phyloP scores from a whole-genome alignment of 64 coral and sea anemone species.

The Pocillopora damicornis region DNA sequence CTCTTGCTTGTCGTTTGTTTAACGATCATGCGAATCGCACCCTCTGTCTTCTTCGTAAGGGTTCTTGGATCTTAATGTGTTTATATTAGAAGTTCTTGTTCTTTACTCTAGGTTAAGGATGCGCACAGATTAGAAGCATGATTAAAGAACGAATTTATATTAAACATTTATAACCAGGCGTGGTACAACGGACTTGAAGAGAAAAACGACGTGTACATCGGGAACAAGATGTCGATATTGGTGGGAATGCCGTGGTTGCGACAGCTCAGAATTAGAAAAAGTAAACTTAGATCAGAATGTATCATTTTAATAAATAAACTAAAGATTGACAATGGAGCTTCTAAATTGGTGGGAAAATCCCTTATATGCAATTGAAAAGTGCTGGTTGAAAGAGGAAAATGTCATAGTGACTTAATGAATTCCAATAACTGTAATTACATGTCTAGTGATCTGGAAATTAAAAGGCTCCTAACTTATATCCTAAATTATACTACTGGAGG shows the following conservation, averaged over 20 bases:
- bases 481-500: no score
- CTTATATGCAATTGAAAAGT: no score
- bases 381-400: no score
- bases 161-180: constrained; percentile 45
- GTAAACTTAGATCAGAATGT: constrained; percentile 6
- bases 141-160: constrained; percentile 17
- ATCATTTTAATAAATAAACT: neutral
- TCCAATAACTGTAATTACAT: no score
- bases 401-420: no score
- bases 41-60: neutral
- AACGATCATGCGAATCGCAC: neutral
- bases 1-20: neutral
- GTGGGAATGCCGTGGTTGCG: constrained; percentile 70
- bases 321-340: no score
- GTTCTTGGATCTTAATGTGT: no score
- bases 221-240: constrained; percentile 47
- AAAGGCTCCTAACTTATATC: no score
- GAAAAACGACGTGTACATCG: constrained; percentile 39
- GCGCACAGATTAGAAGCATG: neutral
- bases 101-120: no score
- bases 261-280: constrained; percentile 57
- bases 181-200: constrained; percentile 67
- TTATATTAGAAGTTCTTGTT: no score
- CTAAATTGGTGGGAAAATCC: no score
- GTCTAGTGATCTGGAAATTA: no score